These are phyloP conservation scores for Hippopotamus amphibius DNA, from an alignment of 2,113 vertebrate genomes.

Conservation along the genomic window DNA sequence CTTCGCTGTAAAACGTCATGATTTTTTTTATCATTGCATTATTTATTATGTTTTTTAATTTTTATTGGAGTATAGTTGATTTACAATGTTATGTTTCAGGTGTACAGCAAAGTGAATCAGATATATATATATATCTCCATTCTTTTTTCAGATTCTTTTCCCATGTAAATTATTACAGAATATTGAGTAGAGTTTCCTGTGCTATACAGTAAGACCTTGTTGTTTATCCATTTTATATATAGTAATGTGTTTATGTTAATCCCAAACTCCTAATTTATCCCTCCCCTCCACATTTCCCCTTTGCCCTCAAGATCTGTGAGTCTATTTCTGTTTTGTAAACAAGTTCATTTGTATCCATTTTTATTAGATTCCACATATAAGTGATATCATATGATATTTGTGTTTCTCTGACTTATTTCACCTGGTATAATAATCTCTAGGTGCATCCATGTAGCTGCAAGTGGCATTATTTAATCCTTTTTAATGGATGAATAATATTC, in stretches of 20 bases:
- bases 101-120: background rate
- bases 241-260: background rate
- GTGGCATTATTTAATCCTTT: background rate
- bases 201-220: background rate
- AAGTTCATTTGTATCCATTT: background rate
- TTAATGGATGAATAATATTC: background rate
- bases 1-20: background rate
- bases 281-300: background rate
- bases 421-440: background rate
- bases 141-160: background rate
- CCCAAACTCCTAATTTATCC: background rate
- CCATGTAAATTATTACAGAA: background rate
- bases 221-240: background rate
- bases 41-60: background rate
- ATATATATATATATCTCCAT: background rate
- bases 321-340: background rate
- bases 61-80: background rate
- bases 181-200: background rate
- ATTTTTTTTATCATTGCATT: background rate
- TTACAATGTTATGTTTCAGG: background rate
- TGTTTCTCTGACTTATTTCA: background rate
- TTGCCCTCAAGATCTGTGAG: background rate
- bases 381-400: background rate
- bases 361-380: background rate
- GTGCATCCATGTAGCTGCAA: background rate